Conservation (phyloP, 2,888 invertebrate species). For the Drosophila mercatorum region DNA sequence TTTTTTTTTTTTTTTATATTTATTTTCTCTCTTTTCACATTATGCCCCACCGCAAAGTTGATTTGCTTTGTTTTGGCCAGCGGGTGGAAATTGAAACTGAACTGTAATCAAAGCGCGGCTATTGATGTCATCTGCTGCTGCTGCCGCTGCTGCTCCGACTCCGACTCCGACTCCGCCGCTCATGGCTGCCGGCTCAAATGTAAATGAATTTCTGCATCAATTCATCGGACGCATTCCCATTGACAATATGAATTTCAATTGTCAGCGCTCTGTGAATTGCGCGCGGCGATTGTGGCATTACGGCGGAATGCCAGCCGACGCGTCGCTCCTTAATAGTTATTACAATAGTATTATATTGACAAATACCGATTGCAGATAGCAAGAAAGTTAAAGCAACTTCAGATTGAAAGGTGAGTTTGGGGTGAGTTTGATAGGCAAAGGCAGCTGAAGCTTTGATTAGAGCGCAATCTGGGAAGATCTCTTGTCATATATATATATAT, state of each 20-base stretch:
- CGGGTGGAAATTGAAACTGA: conserved; percentile 71
- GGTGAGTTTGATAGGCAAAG: background rate
- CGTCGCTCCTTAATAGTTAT: conserved; percentile 6
- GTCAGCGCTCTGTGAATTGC: conserved; percentile 18
- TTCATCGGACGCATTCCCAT: conserved; percentile 55
- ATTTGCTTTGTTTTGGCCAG: conserved; percentile 63
- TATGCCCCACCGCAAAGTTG: conserved; percentile 54
- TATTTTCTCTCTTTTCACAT: conserved; percentile 18
- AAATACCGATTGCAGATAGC: background rate
- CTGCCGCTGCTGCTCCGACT: conserved; percentile 6
- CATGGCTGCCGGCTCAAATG: conserved; percentile 45
- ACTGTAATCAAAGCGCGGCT: conserved; percentile 78
- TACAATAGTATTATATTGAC: background rate
- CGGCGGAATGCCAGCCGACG: background rate
- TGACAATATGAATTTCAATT: conserved; percentile 75
- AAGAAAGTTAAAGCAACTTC: background rate
- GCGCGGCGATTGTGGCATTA: conserved; percentile 2
- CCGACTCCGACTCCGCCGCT: background rate
- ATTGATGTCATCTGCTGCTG: conserved; percentile 66
- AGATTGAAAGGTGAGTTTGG: background rate
- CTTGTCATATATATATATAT: too few species aligned
- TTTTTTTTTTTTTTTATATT: conserved; percentile 7
- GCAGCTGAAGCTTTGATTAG: background rate
- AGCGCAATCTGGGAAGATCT: too few species aligned
- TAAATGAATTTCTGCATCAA: conserved; percentile 74